Base-by-base conservation (phyloP, 2,888 invertebrate species). In the Tuta absoluta region DNA sequence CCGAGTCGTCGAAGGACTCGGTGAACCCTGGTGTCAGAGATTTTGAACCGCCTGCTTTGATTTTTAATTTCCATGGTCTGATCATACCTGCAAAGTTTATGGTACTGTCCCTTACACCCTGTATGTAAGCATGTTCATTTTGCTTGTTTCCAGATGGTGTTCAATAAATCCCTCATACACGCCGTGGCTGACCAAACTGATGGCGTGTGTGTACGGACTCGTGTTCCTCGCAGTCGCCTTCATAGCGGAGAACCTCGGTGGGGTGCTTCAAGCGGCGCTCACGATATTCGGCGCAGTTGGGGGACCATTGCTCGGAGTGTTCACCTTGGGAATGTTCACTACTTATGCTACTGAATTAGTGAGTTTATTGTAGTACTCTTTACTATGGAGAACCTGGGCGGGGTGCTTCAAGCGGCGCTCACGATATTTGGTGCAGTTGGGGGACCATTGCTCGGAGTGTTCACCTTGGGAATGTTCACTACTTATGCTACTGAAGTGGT, bases 211-310 rank as follows among this genome's bases (percentile, higher is more conserved):
- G 0, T 97, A 93, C 79, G 98, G 98, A 0, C 75, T 95, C 0
- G 71, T 95, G 0, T 97, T 97, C 78, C 90, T 98, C 57, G 95
- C 93, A 0, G 79, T 98, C 45, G 97, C 98, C 0, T 97, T 97
- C 81, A 75, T 97, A 7, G 97, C 97, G 0, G 95, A 97, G 71
- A 92, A 95, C 65, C 88, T 98, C 57, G 97, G 97, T 0, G 96
- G 96, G 0, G 93, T 98, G n/a, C 89, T 98, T n/a, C 96, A 97
- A 86, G 95, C 96, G 0, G 94, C 97, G 0, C 86, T 97, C 10
- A 96, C 96, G 0, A 96, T 97, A 70, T 97, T 98, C 76, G 97
- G 97, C 0, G 95, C 97, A 0, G 94, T 96, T 2, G 97, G 97
- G 0, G 98, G 98, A 0, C 98, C 98, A 0, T 82, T 97, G n/a